phyloP scores from a whole-genome alignment of 2,888 invertebrate genomes.

The Galerucella pusilla region DNA sequence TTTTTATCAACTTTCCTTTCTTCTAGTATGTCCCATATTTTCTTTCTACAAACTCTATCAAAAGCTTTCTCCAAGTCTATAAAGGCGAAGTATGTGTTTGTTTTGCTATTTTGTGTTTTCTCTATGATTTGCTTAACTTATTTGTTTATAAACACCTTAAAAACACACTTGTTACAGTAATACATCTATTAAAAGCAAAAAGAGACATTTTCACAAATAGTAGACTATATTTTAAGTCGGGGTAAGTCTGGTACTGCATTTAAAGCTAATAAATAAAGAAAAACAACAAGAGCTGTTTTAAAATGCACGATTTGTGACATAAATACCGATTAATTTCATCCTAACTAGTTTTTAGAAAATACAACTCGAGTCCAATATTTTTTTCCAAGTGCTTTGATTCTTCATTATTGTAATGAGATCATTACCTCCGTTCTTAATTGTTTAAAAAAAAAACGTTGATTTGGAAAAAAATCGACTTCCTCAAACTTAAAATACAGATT shows the following conservation, averaged over 20 bases:
- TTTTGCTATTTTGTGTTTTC: too few relatives aligned
- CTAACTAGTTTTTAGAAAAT: slow-evolving; percentile 21
- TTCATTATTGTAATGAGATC: slow-evolving; percentile 3
- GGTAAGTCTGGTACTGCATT: slow-evolving; percentile 15
- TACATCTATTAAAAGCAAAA: too few relatives aligned
- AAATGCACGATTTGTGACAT: slow-evolving; percentile 51
- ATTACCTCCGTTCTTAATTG: neutral
- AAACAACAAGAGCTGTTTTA: slow-evolving; percentile 51
- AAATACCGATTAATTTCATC: slow-evolving; percentile 23
- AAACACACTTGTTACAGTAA: too few relatives aligned
- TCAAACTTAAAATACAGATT: neutral
- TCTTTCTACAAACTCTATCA: too few relatives aligned
- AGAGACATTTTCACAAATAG: neutral
- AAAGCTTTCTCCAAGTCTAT: too few relatives aligned
- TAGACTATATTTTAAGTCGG: neutral
- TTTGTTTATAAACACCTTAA: too few relatives aligned
- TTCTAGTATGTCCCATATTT: too few relatives aligned
- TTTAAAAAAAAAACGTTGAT: neutral
- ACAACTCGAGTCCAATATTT: neutral
- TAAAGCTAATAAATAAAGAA: slow-evolving; percentile 44
- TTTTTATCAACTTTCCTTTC: too few relatives aligned
- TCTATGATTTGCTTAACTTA: too few relatives aligned
- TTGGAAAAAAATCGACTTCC: neutral
- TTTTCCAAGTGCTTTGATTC: slow-evolving; percentile 4
- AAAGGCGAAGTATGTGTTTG: too few relatives aligned